Evolutionary conservation across 1,140 invertebrate species (phyloP).

Genomic region (Drosophila neocordata): DNA sequence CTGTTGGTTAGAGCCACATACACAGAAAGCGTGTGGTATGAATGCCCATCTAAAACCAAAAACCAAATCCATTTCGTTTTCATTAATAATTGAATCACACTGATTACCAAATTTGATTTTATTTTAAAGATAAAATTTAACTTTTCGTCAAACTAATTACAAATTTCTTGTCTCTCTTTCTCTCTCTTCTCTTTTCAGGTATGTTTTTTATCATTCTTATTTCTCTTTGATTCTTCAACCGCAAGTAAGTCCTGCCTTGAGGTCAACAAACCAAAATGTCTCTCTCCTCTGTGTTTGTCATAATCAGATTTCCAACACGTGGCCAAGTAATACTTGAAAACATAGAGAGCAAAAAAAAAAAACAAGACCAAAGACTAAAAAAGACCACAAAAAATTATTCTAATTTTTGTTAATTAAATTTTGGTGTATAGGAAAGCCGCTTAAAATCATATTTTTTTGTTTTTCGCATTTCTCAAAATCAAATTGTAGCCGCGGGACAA

Average conservation of each 20-base stretch:
- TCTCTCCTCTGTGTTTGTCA: constrained; percentile 41
- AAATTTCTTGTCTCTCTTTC: not conserved
- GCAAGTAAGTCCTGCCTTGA: constrained; percentile 56
- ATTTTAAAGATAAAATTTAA: constrained; percentile 40
- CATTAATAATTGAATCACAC: constrained; percentile 64
- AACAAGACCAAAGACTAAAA: constrained; percentile 21
- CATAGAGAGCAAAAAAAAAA: constrained; percentile 7
- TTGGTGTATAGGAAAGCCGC: constrained; percentile 51
- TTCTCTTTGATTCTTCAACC: constrained; percentile 40
- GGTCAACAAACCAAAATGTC: constrained; percentile 41
- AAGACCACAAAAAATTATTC: constrained; percentile 21
- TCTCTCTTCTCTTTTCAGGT: constrained; percentile 50
- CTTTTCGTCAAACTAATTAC: not conserved
- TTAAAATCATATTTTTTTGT: constrained; percentile 58
- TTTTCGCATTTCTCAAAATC: constrained; percentile 51
- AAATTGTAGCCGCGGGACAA: constrained; percentile 46
- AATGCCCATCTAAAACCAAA: not conserved
- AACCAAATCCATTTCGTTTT: constrained; percentile 37
- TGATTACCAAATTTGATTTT: constrained; percentile 65
- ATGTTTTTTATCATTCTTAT: constrained; percentile 34
- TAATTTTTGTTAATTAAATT: constrained; percentile 79
- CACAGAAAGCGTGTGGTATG: too few relatives aligned
- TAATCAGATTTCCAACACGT: constrained; percentile 72
- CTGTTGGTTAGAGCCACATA: constrained; percentile 42
- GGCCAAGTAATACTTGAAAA: constrained; percentile 30